Conservation (phyloP, 2,888 invertebrate genomes). For the Cryptocephalus moraei region DNA sequence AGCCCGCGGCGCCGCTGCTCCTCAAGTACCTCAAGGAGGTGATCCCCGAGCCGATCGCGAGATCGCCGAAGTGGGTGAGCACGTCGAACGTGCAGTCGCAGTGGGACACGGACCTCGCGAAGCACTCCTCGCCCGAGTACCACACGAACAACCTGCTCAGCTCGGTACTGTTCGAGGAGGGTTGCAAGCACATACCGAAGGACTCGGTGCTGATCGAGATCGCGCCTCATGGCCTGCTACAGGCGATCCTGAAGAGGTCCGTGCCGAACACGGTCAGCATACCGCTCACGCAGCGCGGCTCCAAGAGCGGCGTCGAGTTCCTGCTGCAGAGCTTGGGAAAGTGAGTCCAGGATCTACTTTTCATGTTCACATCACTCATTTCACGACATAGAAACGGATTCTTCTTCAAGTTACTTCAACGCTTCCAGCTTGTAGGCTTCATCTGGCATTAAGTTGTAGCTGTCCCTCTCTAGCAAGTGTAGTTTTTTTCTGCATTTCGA, state of each 20-base stretch:
- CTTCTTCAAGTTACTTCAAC: too few relatives aligned
- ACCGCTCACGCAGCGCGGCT: conserved; percentile 62
- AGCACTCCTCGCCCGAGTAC: conserved; percentile 53
- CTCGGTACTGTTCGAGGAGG: conserved; percentile 74
- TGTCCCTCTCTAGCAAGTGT: too few relatives aligned
- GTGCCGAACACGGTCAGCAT: conserved; percentile 61
- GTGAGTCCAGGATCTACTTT: conserved; percentile 32
- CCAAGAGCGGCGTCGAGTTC: conserved; percentile 52
- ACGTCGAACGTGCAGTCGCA: conserved; percentile 50
- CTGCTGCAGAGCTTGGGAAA: conserved; percentile 55
- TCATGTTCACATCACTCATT: too few relatives aligned
- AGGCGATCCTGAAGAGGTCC: conserved; percentile 74
- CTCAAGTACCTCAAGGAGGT: conserved; percentile 38
- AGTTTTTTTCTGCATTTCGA: too few relatives aligned
- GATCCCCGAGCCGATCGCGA: conserved; percentile 38
- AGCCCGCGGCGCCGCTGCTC: conserved; percentile 37
- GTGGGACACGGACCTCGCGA: conserved; percentile 48
- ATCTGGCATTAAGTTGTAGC: too few relatives aligned
- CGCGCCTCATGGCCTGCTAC: conserved; percentile 82
- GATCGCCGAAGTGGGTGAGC: conserved; percentile 55
- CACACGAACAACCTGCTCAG: conserved; percentile 57
- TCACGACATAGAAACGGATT: too few relatives aligned
- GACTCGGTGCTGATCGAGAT: conserved; percentile 81
- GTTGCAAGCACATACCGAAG: conserved; percentile 63
- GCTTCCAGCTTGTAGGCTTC: background rate